Conservation (phyloP, 2,113 vertebrate genomes). For the Cynoglossus semilaevis region DNA sequence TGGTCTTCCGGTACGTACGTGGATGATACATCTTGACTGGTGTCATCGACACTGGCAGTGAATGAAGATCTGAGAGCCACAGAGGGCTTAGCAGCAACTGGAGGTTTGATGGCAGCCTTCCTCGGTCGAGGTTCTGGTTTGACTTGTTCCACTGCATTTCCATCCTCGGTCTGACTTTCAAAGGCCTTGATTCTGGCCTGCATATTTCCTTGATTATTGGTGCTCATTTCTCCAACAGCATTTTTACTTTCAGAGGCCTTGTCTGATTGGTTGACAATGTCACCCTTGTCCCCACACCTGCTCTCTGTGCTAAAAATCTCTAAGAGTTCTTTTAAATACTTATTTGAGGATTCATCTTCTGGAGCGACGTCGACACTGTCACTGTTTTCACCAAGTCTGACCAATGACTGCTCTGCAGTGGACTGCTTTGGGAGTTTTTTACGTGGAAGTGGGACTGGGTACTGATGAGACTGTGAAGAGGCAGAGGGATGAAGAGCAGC, state of each 20-base stretch:
- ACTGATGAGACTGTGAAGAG: conserved; percentile 25
- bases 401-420: conserved; percentile 65
- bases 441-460: conserved; percentile 87
- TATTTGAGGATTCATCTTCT: conserved; percentile 30
- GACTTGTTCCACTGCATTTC: conserved; percentile 42
- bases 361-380: conserved; percentile 21
- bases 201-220: conserved; percentile 80
- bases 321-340: conserved; percentile 68
- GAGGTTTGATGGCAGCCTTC: conserved; percentile 68
- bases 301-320: conserved; percentile 67
- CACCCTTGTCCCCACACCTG: conserved; percentile 30
- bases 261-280: conserved; percentile 13
- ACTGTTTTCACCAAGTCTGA: conserved; percentile 54
- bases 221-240: conserved; percentile 77
- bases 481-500: neutral
- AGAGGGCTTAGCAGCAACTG: conserved; percentile 80
- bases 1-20: conserved; percentile 55
- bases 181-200: conserved; percentile 88
- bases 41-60: conserved; percentile 5
- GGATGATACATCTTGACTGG: conserved; percentile 15
- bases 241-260: conserved; percentile 33
- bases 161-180: conserved; percentile 80
- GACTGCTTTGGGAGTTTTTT: conserved; percentile 80
- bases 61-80: conserved; percentile 74
- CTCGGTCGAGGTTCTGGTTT: conserved; percentile 79